Percentiles rank a stretch among this genome's conserved stretches.
phyloP scores from a whole-genome alignment of 2,888 invertebrate species.

The Bellardia bayeri region DNA sequence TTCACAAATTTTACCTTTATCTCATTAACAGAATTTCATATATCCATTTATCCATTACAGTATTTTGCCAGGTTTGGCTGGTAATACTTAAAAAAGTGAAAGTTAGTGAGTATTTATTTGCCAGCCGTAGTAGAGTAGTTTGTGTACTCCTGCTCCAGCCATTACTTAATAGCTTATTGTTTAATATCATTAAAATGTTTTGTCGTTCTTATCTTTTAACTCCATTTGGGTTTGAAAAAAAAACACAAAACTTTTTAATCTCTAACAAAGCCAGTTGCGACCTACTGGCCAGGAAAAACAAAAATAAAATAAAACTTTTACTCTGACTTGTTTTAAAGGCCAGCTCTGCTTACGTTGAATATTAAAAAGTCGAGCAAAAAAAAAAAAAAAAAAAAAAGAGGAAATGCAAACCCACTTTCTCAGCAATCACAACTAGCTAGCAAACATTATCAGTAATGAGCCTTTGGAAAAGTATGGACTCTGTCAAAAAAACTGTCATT shows the following conservation, averaged over 20 bases:
- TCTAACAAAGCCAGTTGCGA: constrained; percentile 80
- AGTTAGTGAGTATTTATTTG: background rate
- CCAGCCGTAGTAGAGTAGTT: background rate
- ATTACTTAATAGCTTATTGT: constrained; percentile 66
- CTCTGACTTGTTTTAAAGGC: constrained; percentile 25
- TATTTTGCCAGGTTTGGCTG: background rate
- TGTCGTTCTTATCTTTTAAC: constrained; percentile 79
- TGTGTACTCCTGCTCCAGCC: background rate
- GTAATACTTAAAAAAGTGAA: background rate
- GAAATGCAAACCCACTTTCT: constrained; percentile 45
- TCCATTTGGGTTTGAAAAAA: constrained; percentile 76
- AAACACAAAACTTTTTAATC: constrained; percentile 80
- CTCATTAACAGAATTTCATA: constrained; percentile 13
- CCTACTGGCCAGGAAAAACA: constrained; percentile 72
- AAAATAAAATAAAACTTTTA: constrained; percentile 64
- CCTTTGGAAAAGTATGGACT: constrained; percentile 58
- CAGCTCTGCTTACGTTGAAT: constrained; percentile 52
- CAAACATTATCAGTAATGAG: constrained; percentile 70
- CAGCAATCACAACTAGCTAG: constrained; percentile 29
- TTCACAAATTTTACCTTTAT: constrained; percentile 4
- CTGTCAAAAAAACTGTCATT: constrained; percentile 70
- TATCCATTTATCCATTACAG: background rate
- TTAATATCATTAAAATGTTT: constrained; percentile 72
- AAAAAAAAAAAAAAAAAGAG: constrained; percentile 16
- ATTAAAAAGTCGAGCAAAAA: constrained; percentile 52